Evolutionary conservation across 2,113 vertebrate genomes (phyloP), one percentile per base, ranked within the genome.

Genomic region (Machaerirhynchus nigripectus): DNA sequence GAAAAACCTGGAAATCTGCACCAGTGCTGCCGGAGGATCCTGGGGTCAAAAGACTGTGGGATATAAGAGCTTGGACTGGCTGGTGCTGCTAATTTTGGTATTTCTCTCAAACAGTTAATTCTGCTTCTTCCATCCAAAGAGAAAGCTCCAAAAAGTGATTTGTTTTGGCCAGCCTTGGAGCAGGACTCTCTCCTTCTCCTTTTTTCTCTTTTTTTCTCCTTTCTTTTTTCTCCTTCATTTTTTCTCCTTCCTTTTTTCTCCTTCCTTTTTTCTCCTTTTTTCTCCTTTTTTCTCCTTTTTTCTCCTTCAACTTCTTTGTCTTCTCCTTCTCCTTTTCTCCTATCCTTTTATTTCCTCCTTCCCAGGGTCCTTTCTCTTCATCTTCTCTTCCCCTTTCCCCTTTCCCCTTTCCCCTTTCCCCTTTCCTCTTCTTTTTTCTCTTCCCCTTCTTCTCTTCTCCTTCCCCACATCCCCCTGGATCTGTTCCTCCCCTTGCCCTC

Each of bases 341-440:
- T n/a, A n/a, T n/a, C n/a, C n/a, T n/a, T n/a, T n/a, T n/a, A n/a
- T n/a, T n/a, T n/a, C n/a, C n/a, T n/a, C n/a, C n/a, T n/a, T n/a
- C n/a, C n/a, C n/a, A n/a, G n/a, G n/a, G n/a, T n/a, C n/a, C n/a
- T n/a, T n/a, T n/a, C n/a, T n/a, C n/a, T n/a, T n/a, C n/a, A n/a
- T n/a, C n/a, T n/a, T n/a, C n/a, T n/a, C n/a, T n/a, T 30, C 12
- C 1, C 15, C 19, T 3, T 15, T 17, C 2, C 21, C 50, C 1
- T 9, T 49, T 1, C 18, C 22, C 5, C 19, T 26, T 2, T 31
- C 56, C 5, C 19, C 17, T 3, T 15, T 39, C 3, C 12, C 13
- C 9, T 15, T 49, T 2, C 37, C 8, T 5, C 13, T 17, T 37
- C 9, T 27, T 57, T 9, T 33, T 17, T 7, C 10, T 4, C 10